A percentile compares a stretch with the other conserved stretches of the same genome.
Conservation (phyloP, 2,888 invertebrate species). For the Leptarthrus brevirostris region DNA sequence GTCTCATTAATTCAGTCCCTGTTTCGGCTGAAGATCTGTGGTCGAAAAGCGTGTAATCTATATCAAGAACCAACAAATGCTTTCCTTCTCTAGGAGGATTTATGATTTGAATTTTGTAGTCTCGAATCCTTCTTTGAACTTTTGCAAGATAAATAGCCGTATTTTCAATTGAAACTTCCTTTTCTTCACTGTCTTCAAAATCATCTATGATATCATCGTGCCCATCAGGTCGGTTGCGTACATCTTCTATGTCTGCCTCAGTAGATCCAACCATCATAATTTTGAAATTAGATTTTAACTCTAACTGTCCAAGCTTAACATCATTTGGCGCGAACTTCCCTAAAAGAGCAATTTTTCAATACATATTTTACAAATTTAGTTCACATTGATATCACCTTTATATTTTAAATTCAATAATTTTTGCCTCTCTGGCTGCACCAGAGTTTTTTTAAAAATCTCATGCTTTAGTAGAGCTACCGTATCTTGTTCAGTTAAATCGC, state of each 20-base stretch:
- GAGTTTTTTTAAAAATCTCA: constrained; percentile 86
- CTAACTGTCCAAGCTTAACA: constrained; percentile 78
- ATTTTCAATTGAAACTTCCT: constrained; percentile 67
- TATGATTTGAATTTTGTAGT: constrained; percentile 84
- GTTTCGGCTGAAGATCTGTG: constrained; percentile 93
- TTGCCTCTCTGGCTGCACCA: constrained; percentile 92
- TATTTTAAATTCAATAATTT: constrained; percentile 92
- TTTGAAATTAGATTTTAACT: constrained; percentile 88
- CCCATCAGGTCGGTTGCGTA: constrained; percentile 81
- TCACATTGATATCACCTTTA: constrained; percentile 76
- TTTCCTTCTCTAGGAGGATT: constrained; percentile 87
- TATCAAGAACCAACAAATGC: constrained; percentile 93
- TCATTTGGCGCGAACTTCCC: constrained; percentile 88
- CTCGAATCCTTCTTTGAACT: constrained; percentile 83
- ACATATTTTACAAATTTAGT: too few relatives aligned
- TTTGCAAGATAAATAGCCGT: constrained; percentile 79
- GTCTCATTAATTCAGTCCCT: constrained; percentile 90
- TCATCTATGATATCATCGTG: constrained; percentile 91
- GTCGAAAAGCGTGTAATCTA: constrained; percentile 97
- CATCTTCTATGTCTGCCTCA: constrained; percentile 90
- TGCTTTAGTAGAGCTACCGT: constrained; percentile 84
- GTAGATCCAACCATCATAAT: constrained; percentile 97
- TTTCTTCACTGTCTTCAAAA: constrained; percentile 90
- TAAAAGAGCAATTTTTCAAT: constrained; percentile 61
- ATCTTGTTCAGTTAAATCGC: constrained; percentile 79